A percentile compares a stretch with the other conserved stretches of the same genome.
Conservation (phyloP, 2,113 vertebrate genomes). For the Pterocles gutturalis region DNA sequence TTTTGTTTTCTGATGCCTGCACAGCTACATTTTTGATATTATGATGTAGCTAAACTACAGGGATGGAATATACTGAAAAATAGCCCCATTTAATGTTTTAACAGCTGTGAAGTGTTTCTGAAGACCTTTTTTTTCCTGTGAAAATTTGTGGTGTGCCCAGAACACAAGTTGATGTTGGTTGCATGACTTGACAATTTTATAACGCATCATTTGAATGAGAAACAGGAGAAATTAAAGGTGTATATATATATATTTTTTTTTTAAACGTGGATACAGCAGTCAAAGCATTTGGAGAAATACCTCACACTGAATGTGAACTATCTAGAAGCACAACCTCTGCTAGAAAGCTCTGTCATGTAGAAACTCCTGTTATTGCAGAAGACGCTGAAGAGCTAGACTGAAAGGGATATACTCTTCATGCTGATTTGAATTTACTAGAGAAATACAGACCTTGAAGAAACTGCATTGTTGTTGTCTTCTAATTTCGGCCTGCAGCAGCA, state of each 20-base stretch:
- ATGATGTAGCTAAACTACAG: neutral
- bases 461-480: neutral
- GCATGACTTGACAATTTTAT: neutral
- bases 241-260: too few relatives aligned
- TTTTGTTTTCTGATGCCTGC: neutral
- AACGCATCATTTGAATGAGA: neutral
- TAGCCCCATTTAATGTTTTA: neutral
- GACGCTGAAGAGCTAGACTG: neutral
- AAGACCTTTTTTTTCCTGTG: neutral
- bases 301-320: neutral
- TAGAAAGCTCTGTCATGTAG: neutral
- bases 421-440: neutral
- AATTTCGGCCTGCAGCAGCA: neutral
- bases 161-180: neutral
- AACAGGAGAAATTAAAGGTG: slow-evolving; percentile 11
- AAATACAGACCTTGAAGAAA: neutral
- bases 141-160: neutral
- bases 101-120: neutral
- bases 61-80: neutral
- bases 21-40: neutral
- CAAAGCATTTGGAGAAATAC: neutral
- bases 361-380: neutral
- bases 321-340: neutral
- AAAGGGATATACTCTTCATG: neutral
- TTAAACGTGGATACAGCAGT: neutral